Conservation (phyloP, 2,797 vertebrate genomes). For the Lithobates sylvaticus region DNA sequence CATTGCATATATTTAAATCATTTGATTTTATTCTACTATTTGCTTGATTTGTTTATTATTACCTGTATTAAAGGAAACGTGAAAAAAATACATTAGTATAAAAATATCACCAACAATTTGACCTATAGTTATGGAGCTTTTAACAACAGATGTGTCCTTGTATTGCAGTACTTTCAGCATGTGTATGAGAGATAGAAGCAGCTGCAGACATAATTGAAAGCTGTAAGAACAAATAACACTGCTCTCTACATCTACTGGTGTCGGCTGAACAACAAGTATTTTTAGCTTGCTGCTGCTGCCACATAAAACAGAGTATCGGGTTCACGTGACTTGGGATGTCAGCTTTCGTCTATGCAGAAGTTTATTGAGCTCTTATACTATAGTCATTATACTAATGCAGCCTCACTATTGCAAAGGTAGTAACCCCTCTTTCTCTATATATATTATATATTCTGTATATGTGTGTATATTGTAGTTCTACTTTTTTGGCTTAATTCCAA, state of each 20-base stretch:
- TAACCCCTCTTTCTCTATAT: too few relatives aligned
- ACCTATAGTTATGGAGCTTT: constrained; percentile 20
- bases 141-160: constrained; percentile 43
- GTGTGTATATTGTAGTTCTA: too few relatives aligned
- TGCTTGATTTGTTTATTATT: background rate
- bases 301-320: constrained; percentile 28
- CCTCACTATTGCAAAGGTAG: too few relatives aligned
- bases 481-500: too few relatives aligned
- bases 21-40: background rate
- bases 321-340: constrained; percentile 41
- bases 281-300: constrained; percentile 38
- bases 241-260: constrained; percentile 24
- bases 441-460: too few relatives aligned
- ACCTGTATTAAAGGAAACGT: background rate
- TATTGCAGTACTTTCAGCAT: constrained; percentile 37
- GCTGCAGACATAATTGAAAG: constrained; percentile 53
- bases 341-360: constrained; percentile 2
- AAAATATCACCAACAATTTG: background rate
- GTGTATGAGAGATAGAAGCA: constrained; percentile 47
- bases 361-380: background rate
- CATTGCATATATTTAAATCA: background rate
- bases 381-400: background rate
- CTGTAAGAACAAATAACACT: constrained; percentile 35
- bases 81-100: background rate
- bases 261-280: constrained; percentile 46